Percentiles rank a stretch among this genome's conserved stretches.
Evolutionary conservation across 2,113 vertebrate genomes (phyloP).

Genomic region (Nannobrachium achirus): DNA sequence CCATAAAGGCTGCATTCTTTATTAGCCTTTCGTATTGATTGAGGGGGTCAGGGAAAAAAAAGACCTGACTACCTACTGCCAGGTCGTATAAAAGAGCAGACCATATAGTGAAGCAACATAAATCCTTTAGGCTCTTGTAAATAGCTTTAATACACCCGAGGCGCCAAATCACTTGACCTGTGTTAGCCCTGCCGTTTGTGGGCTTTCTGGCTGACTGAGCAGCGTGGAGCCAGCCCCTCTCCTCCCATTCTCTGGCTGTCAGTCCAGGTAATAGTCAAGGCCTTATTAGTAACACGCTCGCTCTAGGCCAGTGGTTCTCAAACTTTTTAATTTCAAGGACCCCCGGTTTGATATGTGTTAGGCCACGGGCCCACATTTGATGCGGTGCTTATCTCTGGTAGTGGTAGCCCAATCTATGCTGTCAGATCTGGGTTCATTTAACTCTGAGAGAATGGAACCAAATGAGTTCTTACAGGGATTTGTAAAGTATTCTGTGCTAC

Average conservation of each 20-base stretch:
- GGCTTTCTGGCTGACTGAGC: conserved; percentile 83
- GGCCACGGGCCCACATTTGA: too few species aligned
- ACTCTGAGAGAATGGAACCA: too few species aligned
- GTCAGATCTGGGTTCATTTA: too few species aligned
- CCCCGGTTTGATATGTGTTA: too few species aligned
- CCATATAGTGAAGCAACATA: conserved; percentile 62
- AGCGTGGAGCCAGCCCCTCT: conserved; percentile 72
- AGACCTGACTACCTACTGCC: conserved; percentile 64
- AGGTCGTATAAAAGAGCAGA: conserved; percentile 73
- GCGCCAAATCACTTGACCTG: conserved; percentile 91
- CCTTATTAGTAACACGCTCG: conserved; percentile 77
- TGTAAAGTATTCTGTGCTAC: too few species aligned
- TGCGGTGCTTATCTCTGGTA: too few species aligned
- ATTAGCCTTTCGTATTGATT: conserved; percentile 74
- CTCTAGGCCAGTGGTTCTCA: conserved; percentile 36
- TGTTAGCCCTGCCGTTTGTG: conserved; percentile 76
- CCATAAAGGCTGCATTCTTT: conserved; percentile 67
- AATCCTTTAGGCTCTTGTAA: conserved; percentile 82
- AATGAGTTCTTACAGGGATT: too few species aligned
- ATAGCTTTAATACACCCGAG: conserved; percentile 85
- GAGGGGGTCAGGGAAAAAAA: conserved; percentile 66
- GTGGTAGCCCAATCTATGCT: too few species aligned
- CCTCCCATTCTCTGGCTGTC: conserved; percentile 84
- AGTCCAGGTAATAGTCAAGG: conserved; percentile 84
- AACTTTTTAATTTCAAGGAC: too few species aligned